phyloP scores from a whole-genome alignment of 1,140 invertebrate species.

The Anoplophora glabripennis region DNA sequence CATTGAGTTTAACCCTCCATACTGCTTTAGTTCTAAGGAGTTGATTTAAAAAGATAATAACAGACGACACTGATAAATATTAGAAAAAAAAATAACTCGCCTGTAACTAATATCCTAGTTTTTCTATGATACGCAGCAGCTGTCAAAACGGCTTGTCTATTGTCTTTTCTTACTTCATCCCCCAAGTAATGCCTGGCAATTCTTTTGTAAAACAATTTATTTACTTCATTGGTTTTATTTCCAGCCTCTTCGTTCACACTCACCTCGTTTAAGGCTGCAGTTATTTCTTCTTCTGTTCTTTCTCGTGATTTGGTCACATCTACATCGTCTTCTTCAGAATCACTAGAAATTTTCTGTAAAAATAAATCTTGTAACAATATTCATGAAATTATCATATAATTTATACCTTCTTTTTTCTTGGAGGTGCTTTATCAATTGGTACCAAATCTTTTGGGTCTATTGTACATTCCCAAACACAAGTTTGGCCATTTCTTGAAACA shows the following conservation, averaged over 20 bases:
- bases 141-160: constrained; percentile 63
- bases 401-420: constrained; percentile 39
- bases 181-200: constrained; percentile 68
- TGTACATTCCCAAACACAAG: constrained; percentile 84
- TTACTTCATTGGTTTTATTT: constrained; percentile 44
- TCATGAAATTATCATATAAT: neutral
- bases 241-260: constrained; percentile 47
- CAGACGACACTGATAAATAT: constrained; percentile 12
- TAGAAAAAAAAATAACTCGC: constrained; percentile 36
- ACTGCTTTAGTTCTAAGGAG: too few species aligned
- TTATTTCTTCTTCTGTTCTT: constrained; percentile 51
- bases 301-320: constrained; percentile 51
- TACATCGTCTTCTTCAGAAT: constrained; percentile 60
- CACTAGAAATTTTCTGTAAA: constrained; percentile 37
- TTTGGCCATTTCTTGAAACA: constrained; percentile 66
- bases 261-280: constrained; percentile 52
- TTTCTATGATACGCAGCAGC: constrained; percentile 76
- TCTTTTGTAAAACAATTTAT: constrained; percentile 67
- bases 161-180: constrained; percentile 63
- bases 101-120: constrained; percentile 75
- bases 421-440: constrained; percentile 44
- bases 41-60: too few species aligned
- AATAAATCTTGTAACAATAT: constrained; percentile 4
- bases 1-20: too few species aligned
- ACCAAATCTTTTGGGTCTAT: constrained; percentile 66